Evolutionary conservation across 2,888 invertebrate genomes (phyloP).

Genomic region (Drosophila rellima): DNA sequence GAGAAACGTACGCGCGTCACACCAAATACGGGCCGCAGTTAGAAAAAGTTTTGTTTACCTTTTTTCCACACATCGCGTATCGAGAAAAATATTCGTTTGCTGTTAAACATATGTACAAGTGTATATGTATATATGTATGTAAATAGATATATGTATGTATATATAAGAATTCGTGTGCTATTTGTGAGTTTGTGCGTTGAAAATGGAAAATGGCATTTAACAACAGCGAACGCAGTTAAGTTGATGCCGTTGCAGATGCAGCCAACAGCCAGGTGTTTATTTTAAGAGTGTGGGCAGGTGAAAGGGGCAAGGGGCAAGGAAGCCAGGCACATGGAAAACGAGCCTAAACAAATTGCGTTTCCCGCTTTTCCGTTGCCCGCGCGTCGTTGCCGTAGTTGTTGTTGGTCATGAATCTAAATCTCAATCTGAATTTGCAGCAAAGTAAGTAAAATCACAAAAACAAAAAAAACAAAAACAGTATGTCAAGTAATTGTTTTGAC

Average conservation of each 20-base stretch:
- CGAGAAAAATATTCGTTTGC: constrained; percentile 51
- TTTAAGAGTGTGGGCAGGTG: constrained; percentile 30
- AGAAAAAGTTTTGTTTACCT: constrained; percentile 59
- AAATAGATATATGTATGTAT: constrained; percentile 26
- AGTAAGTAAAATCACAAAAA: constrained; percentile 73
- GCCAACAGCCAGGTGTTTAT: constrained; percentile 57
- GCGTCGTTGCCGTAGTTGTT: constrained; percentile 55
- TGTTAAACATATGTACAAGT: constrained; percentile 37
- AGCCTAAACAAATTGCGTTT: constrained; percentile 51
- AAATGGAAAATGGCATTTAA: constrained; percentile 53
- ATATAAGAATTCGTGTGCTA: constrained; percentile 12
- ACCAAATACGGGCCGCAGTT: constrained; percentile 14
- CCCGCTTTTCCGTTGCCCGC: constrained; percentile 51
- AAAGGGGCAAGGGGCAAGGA: not conserved
- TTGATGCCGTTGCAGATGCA: constrained; percentile 59
- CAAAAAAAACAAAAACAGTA: not conserved
- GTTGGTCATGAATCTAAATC: constrained; percentile 66
- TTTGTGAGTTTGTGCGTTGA: constrained; percentile 32
- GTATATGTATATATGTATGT: constrained; percentile 40
- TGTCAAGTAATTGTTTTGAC: too few species aligned
- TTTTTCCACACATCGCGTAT: constrained; percentile 44
- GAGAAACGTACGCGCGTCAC: constrained; percentile 20
- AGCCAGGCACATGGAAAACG: constrained; percentile 53
- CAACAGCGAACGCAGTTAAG: constrained; percentile 53
- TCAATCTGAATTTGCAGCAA: constrained; percentile 83